Conservation (phyloP, 2,113 vertebrate genomes). For the Kryptolebias marmoratus region DNA sequence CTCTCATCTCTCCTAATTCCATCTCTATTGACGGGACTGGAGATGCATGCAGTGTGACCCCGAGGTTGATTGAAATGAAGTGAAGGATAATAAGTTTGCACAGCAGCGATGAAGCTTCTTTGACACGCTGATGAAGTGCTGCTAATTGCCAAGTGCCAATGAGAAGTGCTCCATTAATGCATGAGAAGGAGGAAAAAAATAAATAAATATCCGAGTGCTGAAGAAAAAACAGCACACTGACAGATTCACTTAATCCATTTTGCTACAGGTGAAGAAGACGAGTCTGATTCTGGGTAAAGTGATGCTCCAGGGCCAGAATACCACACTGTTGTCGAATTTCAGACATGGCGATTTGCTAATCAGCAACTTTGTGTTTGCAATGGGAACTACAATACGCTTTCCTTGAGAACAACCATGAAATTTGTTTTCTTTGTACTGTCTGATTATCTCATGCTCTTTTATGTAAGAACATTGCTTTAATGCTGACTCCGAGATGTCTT, state of each 20-base stretch:
- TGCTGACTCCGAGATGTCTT: slow-evolving; percentile 38
- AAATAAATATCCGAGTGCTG: background rate
- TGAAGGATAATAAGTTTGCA: slow-evolving; percentile 66
- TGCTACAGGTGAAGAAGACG: slow-evolving; percentile 9
- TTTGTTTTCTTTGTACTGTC: slow-evolving; percentile 39
- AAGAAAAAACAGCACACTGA: slow-evolving; percentile 33
- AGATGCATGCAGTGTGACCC: slow-evolving; percentile 50
- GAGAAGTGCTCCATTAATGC: slow-evolving; percentile 63
- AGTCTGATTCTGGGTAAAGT: slow-evolving; percentile 18
- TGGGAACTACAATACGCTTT: slow-evolving; percentile 65
- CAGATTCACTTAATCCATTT: slow-evolving; percentile 37
- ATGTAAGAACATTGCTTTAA: slow-evolving; percentile 52
- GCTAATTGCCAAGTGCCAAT: slow-evolving; percentile 68
- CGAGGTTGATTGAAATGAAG: slow-evolving; percentile 65
- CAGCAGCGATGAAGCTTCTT: slow-evolving; percentile 48
- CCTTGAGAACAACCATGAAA: slow-evolving; percentile 70
- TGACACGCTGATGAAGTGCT: slow-evolving; percentile 67
- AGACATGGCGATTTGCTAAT: slow-evolving; percentile 34
- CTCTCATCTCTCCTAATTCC: slow-evolving; percentile 37
- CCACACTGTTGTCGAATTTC: slow-evolving; percentile 24
- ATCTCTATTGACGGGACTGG: slow-evolving; percentile 28
- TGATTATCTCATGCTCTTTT: slow-evolving; percentile 47
- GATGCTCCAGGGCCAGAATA: slow-evolving; percentile 13
- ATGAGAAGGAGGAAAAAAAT: background rate
- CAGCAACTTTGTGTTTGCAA: slow-evolving; percentile 22